These are phyloP conservation scores for Sycobia sp. DNA, from an alignment of 1,140 invertebrate genomes.

Conservation along the genomic window DNA sequence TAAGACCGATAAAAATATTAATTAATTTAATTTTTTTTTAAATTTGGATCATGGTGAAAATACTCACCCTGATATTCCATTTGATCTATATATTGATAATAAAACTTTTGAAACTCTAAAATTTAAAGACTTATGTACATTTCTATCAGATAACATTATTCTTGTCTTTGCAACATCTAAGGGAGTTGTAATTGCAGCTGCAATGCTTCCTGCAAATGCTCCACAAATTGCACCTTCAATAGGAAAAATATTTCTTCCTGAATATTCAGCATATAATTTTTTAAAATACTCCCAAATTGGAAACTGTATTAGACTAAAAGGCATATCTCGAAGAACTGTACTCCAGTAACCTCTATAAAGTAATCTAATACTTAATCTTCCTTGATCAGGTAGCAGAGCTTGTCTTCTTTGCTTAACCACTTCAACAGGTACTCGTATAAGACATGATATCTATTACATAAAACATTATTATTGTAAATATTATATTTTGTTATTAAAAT, in stretches of 20 bases:
- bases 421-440: conserved; percentile 94
- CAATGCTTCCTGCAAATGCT: conserved; percentile 78
- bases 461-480: conserved; percentile 1
- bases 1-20: neutral
- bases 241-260: conserved; percentile 62
- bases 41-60: no score
- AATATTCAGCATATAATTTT: conserved; percentile 59
- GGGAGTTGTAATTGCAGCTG: conserved; percentile 87
- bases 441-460: conserved; percentile 75
- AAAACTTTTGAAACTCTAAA: conserved; percentile 47
- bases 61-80: conserved; percentile 72
- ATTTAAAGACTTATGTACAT: conserved; percentile 62
- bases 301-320: conserved; percentile 95
- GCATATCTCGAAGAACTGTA: conserved; percentile 90
- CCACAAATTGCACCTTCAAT: conserved; percentile 83
- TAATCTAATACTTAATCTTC: conserved; percentile 61
- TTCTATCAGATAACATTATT: conserved; percentile 77
- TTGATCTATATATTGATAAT: conserved; percentile 65
- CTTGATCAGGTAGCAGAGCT: conserved; percentile 63
- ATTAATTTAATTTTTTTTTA: neutral
- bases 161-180: conserved; percentile 95
- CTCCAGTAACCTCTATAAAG: conserved; percentile 89
- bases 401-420: conserved; percentile 94
- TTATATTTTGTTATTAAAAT: neutral
- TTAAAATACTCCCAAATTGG: conserved; percentile 95